These are phyloP conservation scores for Latrodectus elegans DNA, from an alignment of 2,888 invertebrate genomes.

Conservation along the genomic window DNA sequence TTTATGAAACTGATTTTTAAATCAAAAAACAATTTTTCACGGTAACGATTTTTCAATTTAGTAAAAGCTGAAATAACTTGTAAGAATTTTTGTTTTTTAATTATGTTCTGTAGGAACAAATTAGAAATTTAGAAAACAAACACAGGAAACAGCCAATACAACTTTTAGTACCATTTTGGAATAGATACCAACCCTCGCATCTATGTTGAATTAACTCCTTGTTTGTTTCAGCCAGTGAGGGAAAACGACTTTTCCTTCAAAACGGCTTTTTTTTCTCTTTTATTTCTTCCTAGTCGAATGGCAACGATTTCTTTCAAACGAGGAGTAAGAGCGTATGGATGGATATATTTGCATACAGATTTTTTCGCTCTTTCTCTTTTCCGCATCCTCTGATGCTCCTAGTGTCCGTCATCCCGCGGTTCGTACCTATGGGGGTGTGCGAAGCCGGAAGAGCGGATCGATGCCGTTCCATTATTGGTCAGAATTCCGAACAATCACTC, in stretches of 20 bases:
- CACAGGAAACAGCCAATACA: no score
- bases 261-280: neutral
- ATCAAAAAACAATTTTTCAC: no score
- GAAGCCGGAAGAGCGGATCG: constrained; percentile 8
- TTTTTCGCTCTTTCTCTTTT: constrained; percentile 2
- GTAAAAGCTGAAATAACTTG: no score
- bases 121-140: no score
- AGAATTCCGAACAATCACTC: constrained; percentile 20
- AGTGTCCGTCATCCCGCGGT: neutral
- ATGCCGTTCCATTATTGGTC: constrained; percentile 23
- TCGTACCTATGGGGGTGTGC: constrained; percentile 7
- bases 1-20: no score
- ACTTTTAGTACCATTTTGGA: no score
- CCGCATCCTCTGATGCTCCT: neutral
- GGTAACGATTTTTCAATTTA: no score
- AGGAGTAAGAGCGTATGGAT: neutral
- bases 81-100: no score
- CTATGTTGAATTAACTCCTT: neutral
- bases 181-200: neutral
- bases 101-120: no score
- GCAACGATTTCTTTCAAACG: constrained; percentile 1
- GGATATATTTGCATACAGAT: constrained; percentile 5
- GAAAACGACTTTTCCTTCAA: neutral
- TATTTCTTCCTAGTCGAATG: neutral
- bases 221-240: neutral